phyloP scores from a whole-genome alignment of 2,797 vertebrate species.

The Benthosema pterotum region DNA sequence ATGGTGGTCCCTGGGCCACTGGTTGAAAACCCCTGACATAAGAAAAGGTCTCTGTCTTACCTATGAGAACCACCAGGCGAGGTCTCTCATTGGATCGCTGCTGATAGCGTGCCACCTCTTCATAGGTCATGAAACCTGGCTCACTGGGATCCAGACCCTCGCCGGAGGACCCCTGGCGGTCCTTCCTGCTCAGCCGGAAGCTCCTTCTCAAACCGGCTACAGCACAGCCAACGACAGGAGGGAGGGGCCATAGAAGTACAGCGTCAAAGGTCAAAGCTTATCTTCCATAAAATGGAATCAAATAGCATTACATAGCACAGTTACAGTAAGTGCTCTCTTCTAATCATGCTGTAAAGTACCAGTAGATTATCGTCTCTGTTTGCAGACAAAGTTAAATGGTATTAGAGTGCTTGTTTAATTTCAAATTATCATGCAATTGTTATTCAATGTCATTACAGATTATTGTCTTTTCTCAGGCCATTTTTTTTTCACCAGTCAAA shows the following conservation, averaged over 20 bases:
- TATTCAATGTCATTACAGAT: background rate
- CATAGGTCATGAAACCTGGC: conserved; percentile 86
- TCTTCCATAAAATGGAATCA: background rate
- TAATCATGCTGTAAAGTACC: conserved; percentile 21
- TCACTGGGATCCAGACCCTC: conserved; percentile 78
- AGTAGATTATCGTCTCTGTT: background rate
- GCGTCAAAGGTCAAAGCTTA: conserved; percentile 15
- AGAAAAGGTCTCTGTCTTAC: conserved; percentile 72
- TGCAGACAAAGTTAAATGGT: background rate
- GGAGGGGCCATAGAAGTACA: conserved; percentile 19
- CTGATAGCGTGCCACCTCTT: conserved; percentile 93
- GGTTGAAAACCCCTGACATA: too few species aligned
- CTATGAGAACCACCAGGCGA: conserved; percentile 92
- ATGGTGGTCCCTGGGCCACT: too few species aligned
- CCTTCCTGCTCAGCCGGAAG: conserved; percentile 91
- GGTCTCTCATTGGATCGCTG: conserved; percentile 86
- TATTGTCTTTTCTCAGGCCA: background rate
- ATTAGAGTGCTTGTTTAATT: background rate
- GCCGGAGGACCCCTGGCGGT: conserved; percentile 78
- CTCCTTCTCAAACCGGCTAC: conserved; percentile 92
- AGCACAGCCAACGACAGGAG: background rate
- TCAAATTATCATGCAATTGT: conserved; percentile 25
- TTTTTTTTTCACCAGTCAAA: background rate
- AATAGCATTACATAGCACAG: conserved; percentile 1
- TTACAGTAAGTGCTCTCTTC: background rate